These are phyloP conservation scores for Istiophorus platypterus DNA, from an alignment of 2,113 vertebrate genomes.

Conservation along the genomic window DNA sequence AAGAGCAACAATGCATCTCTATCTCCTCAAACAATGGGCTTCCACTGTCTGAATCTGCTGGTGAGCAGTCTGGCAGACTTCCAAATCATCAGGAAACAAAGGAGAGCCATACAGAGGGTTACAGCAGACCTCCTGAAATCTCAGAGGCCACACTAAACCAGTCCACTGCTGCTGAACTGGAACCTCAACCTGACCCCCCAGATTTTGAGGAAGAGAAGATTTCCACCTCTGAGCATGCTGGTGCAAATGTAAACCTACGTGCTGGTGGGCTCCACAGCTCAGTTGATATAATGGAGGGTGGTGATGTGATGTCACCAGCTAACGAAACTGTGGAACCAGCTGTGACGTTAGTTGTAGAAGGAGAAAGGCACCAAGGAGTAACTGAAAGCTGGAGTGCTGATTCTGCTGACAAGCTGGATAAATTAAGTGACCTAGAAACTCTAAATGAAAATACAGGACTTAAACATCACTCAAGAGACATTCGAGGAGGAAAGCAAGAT, in stretches of 20 bases:
- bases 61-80: conserved; percentile 71
- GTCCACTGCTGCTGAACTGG: conserved; percentile 49
- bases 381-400: conserved; percentile 30
- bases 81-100: conserved; percentile 77
- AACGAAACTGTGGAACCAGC: conserved; percentile 34
- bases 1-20: conserved; percentile 77
- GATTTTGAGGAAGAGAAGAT: conserved; percentile 54
- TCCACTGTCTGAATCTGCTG: conserved; percentile 66
- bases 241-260: conserved; percentile 22
- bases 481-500: conserved; percentile 35
- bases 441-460: conserved; percentile 61
- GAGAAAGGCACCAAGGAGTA: conserved; percentile 42
- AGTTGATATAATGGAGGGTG: conserved; percentile 44
- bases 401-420: conserved; percentile 44
- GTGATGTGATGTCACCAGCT: conserved; percentile 24
- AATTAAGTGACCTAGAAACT: conserved; percentile 52
- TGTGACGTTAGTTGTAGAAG: conserved; percentile 31
- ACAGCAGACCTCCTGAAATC: conserved; percentile 70
- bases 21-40: conserved; percentile 76
- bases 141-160: conserved; percentile 51
- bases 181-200: conserved; percentile 62
- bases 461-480: conserved; percentile 28
- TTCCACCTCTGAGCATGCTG: conserved; percentile 43
- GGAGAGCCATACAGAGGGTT: conserved; percentile 72
- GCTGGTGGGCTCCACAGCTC: conserved; percentile 16